These are phyloP conservation scores for Microtus richardsoni DNA, from an alignment of 2,113 vertebrate species.

Conservation along the genomic window DNA sequence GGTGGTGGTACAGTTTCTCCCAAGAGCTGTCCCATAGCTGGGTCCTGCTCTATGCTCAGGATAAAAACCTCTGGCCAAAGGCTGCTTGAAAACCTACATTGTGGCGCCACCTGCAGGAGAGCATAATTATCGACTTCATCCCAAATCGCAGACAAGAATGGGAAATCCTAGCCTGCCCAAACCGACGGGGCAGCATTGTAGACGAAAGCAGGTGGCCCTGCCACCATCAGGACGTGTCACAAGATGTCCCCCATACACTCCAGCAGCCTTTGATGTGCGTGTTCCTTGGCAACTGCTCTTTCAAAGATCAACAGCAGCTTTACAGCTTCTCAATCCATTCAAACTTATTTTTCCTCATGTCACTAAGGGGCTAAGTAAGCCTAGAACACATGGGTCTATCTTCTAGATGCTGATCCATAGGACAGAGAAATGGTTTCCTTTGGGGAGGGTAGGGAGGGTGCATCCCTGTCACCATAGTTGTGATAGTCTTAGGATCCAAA, in stretches of 20 bases:
- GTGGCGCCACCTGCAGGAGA: constrained; percentile 89
- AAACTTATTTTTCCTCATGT: neutral
- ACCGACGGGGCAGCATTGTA: neutral
- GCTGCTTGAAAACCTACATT: constrained; percentile 86
- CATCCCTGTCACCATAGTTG: neutral
- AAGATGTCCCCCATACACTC: neutral
- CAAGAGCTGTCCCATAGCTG: constrained; percentile 37
- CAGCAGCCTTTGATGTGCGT: neutral
- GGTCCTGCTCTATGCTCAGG: neutral
- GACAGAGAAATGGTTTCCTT: neutral
- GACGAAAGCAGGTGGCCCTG: neutral
- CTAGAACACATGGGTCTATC: neutral
- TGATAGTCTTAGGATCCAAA: neutral
- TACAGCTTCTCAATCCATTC: neutral
- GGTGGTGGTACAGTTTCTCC: neutral
- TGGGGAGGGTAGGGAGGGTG: neutral
- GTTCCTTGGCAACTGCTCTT: constrained; percentile 12
- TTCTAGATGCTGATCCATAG: neutral
- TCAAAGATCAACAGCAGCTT: neutral
- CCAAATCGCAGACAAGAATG: accelerated
- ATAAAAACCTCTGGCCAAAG: constrained; percentile 20
- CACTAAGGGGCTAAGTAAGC: neutral
- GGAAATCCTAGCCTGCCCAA: neutral
- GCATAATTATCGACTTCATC: constrained; percentile 76
- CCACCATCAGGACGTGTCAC: neutral